Base-by-base conservation (phyloP, 1,140 invertebrate genomes). In the Caenorhabditis brenneri region DNA sequence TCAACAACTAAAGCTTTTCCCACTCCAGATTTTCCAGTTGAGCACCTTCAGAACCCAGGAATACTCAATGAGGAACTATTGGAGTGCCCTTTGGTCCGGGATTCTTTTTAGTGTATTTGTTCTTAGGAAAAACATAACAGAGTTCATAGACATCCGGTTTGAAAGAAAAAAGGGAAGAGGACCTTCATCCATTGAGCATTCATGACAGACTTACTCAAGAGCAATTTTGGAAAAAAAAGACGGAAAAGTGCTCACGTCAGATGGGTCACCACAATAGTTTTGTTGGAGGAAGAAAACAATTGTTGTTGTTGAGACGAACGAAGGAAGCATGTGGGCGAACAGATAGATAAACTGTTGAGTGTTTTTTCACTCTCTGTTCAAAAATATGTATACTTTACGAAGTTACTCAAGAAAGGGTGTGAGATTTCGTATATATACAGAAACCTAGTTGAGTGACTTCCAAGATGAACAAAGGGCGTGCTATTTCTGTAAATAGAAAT, bases 41-140 rank as follows among this genome's bases (percentile, higher is more conserved):
- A 74, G 65, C 65, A 33, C n/a, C 65, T 74, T 36, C 65, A 42
- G 29, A 42, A 42, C 36, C 24, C 36, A 24, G 3, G 36, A 74
- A 42, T 74, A 42, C 19, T 22, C 65, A 74, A 74, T 74, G 36
- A 74, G 58, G 58, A 65, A 65, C 58, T 65, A 65, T 36, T 58
- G 53, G 53, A n/a, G n/a, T 27, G 53, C 3, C 53, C 27, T 58
- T 27, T 58, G 49, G 49, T 51, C 48, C 2, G 7, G 15, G 27
- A 55, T n/a, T 27, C 53, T 55, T 27, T 55, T 29, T 6, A 27
- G 27, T 42, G 16, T 51, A 51, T 55, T 55, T 55, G 53, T 55
- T 65, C 58, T 65, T 4, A 19, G 24, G 2, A 65, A n/a, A 24
- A 74, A 74, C 65, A 74, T 24, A n/a, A 74, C 65, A 74, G 1